Evolutionary conservation across 2,797 vertebrate genomes (phyloP), one percentile per base, ranked within the genome.

Genomic region (Etheostoma perlongum): DNA sequence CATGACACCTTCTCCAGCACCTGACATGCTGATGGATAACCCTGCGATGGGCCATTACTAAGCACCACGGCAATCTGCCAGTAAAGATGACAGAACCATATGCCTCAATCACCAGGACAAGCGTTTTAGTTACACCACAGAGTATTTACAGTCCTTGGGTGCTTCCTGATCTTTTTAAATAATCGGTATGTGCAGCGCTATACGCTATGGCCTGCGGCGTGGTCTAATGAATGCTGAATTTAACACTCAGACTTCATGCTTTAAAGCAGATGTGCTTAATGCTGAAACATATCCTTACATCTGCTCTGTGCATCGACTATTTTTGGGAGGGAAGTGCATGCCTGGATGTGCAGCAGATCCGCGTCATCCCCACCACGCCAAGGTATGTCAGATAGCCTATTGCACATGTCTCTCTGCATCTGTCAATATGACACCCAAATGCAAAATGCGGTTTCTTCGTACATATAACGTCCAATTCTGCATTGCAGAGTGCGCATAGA

Each of bases 401-500:
- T 62, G 59, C 83, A 49, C 54, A 30, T 12, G 60, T 81, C 69
- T 51, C 40, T 18, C 33, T 6, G 64, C 18, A 61, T 65, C 61
- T 78, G 52, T 65, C 30, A 61, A 2, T 4, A 55, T 40, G 27
- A 40, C 48, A 27, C 40, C 21, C n/a, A 59, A 36, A 48, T 5
- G 23, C 15, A 19, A 71, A 80, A 79, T 3, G 5, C 49, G 33
- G 6, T 21, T 67, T 64, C 21, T 51, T 51, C 11, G 2, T 7
- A 7, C 11, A 21, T 25, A 51, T 55, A 82, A 66, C 67, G 27
- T 66, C 42, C 33, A 36, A 61, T 81, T 87, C 93, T 95, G 94
- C 94, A 95, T 74, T 94, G 94, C 94, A 88, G 93, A 89, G 81
- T 66, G 73, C 72, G 73, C 67, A 64, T 2, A 4, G 5, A 55